phyloP scores from a whole-genome alignment of 2,888 invertebrate species.

The Drosophila demipolita region DNA sequence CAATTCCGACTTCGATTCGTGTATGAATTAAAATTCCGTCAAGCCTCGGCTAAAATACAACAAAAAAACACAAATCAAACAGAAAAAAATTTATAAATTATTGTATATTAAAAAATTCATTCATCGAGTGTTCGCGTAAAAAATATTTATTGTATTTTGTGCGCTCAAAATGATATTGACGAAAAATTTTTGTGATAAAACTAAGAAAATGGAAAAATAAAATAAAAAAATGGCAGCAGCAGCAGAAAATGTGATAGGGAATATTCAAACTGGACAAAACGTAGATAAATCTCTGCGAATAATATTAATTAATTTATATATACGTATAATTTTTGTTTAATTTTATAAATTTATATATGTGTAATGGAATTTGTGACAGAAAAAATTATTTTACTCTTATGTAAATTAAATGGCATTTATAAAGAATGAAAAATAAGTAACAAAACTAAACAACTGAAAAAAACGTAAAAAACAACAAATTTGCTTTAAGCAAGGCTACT shows the following conservation, averaged over 20 bases:
- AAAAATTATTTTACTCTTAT: constrained; percentile 62
- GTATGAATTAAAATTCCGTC: constrained; percentile 73
- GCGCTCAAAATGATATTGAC: constrained; percentile 23
- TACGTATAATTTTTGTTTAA: neutral
- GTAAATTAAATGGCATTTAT: constrained; percentile 71
- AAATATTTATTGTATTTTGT: constrained; percentile 52
- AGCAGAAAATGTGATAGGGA: constrained; percentile 31
- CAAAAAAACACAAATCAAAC: constrained; percentile 12
- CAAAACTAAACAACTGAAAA: constrained; percentile 7
- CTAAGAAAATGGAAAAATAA: constrained; percentile 24
- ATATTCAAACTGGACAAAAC: constrained; percentile 31
- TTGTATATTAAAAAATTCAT: constrained; percentile 75
- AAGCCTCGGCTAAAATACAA: constrained; percentile 53
- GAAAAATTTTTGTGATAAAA: constrained; percentile 53
- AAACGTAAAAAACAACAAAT: constrained; percentile 34
- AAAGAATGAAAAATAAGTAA: constrained; percentile 42
- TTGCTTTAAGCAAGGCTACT: constrained; percentile 42
- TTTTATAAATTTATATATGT: constrained; percentile 32
- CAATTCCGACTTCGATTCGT: constrained; percentile 61
- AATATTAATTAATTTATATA: neutral
- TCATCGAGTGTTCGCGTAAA: constrained; percentile 60
- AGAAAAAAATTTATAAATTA: constrained; percentile 2
- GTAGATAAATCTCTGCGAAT: constrained; percentile 23
- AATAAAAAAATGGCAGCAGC: constrained; percentile 34
- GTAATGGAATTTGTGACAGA: constrained; percentile 54